Evolutionary conservation across 2,113 vertebrate genomes (phyloP), one percentile per base, ranked within the genome.

Genomic region (Cinclus mexicanus): DNA sequence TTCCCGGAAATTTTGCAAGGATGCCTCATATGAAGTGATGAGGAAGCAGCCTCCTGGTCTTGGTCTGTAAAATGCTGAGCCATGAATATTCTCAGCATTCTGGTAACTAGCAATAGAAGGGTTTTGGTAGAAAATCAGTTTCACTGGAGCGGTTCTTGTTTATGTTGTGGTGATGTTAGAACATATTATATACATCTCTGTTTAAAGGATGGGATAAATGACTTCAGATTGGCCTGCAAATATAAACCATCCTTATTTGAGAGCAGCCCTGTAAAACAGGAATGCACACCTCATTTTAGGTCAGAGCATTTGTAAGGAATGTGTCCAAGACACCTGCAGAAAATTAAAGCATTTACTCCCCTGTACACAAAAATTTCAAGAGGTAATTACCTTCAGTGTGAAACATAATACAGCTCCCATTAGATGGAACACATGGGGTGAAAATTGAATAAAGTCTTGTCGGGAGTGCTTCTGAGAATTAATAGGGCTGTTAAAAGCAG

Each of bases 241-340:
- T 82, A 81, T 79, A 96, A 95, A 92, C 78, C 55, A 78, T 79
- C 82, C 68, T 84, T 83, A 71, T 69, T 87, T 77, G 77, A 93
- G 83, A 93, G 53, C 70, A 85, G 42, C 89, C 72, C 41, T 92
- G 81, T 92, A 79, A 90, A 96, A 90, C 47, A 95, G 93, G 95
- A 98, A 96, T 94, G 93, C 4, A 23, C 82, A 95, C 95, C 93
- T 97, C 90, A 81, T 97, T 96, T 96, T 82, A 91, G 94, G 91
- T 79, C 81, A 89, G 61, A 87, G 61, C 95, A 93, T 97, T 95
- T 95, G 53, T 72, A 50, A 93, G 72, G 90, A 93, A 87, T 94
- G 83, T 87, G 82, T 94, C 97, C 97, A 96, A 96, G 96, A 93
- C 97, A 98, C 98, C 97, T 98, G 97, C 94, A 96, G 96, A 98